Evolutionary conservation across 2,888 invertebrate genomes (phyloP).

Genomic region (Sminthurinus aureus): DNA sequence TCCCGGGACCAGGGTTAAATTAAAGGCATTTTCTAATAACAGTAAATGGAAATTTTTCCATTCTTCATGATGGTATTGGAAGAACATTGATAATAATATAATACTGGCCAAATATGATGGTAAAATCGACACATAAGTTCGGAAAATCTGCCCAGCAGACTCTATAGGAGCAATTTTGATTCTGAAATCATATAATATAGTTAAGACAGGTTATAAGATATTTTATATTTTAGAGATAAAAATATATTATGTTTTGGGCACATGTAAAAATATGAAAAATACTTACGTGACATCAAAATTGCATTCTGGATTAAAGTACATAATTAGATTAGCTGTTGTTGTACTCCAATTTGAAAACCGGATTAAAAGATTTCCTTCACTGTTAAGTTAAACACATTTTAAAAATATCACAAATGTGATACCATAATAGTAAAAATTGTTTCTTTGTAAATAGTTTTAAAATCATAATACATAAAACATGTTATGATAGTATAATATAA

Average conservation of each 20-base stretch:
- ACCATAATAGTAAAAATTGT: background rate
- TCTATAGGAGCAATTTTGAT: slow-evolving; percentile 44
- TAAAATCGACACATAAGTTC: slow-evolving; percentile 72
- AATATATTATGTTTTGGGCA: background rate
- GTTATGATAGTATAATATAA: background rate
- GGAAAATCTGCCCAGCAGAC: slow-evolving; percentile 67
- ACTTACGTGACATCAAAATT: slow-evolving; percentile 60
- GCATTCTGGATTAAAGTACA: slow-evolving; percentile 76
- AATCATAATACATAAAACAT: background rate
- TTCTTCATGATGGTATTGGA: slow-evolving; percentile 65
- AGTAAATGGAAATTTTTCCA: slow-evolving; percentile 66
- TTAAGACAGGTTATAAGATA: background rate
- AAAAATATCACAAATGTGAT: background rate
- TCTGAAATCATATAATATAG: slow-evolving; percentile 26
- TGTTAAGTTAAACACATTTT: slow-evolving; percentile 12
- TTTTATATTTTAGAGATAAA: background rate
- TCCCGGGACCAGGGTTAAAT: slow-evolving; percentile 67
- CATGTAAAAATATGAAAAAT: background rate
- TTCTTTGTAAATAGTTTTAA: too few species aligned
- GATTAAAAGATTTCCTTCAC: slow-evolving; percentile 49
- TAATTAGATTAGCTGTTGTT: slow-evolving; percentile 66
- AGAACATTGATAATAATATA: slow-evolving; percentile 69
- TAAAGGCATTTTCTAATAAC: slow-evolving; percentile 68
- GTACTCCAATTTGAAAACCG: slow-evolving; percentile 49
- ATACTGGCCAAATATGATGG: slow-evolving; percentile 74